Evolutionary conservation across 2,888 invertebrate species (phyloP).

Genomic region (Pyrgus malvae): DNA sequence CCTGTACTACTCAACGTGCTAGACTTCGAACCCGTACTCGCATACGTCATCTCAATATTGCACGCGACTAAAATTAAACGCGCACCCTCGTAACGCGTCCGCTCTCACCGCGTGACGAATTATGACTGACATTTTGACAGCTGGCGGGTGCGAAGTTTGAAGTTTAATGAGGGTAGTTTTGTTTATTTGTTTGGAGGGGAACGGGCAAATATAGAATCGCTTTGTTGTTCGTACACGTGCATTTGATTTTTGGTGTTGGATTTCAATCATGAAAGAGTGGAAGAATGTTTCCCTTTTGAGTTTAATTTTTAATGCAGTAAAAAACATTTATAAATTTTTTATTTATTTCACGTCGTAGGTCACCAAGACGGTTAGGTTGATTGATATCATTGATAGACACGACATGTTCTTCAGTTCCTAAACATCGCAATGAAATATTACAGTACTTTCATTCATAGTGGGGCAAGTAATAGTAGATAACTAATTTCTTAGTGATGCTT

Average conservation of each 20-base stretch:
- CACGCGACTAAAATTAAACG: constrained; percentile 54
- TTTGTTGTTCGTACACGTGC: constrained; percentile 3
- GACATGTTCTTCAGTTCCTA: too few relatives aligned
- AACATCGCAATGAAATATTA: too few relatives aligned
- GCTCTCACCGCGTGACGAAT: constrained; percentile 66
- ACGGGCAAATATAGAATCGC: constrained; percentile 13
- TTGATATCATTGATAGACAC: too few relatives aligned
- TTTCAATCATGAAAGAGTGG: neutral
- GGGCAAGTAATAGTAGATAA: too few relatives aligned
- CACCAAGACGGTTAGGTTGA: too few relatives aligned
- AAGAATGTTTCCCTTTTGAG: neutral
- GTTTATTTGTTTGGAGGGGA: constrained; percentile 19
- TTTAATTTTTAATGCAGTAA: neutral
- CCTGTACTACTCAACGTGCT: constrained; percentile 18
- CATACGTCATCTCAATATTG: constrained; percentile 43
- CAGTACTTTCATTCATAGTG: too few relatives aligned
- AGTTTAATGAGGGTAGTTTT: constrained; percentile 25
- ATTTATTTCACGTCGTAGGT: too few relatives aligned
- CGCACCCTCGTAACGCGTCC: constrained; percentile 56
- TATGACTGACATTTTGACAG: constrained; percentile 61
- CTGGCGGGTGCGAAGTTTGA: constrained; percentile 25
- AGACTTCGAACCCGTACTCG: constrained; percentile 28
- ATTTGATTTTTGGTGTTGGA: constrained; percentile 3
- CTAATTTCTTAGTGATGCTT: too few relatives aligned
- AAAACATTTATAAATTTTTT: too few relatives aligned